Evolutionary conservation across 2,113 vertebrate species (phyloP).

Genomic region (Danionella cerebrum): DNA sequence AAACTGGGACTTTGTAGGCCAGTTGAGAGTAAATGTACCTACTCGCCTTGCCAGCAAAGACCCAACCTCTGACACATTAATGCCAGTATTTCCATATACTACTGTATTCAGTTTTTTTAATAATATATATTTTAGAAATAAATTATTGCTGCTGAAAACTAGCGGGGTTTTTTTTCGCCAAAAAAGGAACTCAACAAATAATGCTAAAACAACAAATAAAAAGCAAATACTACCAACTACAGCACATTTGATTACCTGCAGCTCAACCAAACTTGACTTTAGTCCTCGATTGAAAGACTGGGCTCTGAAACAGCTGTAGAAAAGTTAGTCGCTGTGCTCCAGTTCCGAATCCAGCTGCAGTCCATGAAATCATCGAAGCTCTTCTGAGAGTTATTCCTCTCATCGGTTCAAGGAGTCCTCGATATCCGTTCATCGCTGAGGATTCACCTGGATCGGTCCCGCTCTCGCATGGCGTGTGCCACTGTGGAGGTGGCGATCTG

Average conservation of each 20-base stretch:
- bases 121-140: no score
- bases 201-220: background rate
- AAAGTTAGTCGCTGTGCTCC: background rate
- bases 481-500: no score
- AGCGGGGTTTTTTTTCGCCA: no score
- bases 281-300: background rate
- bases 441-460: no score
- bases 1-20: slow-evolving; percentile 89
- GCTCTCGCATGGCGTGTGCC: no score
- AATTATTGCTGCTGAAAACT: no score
- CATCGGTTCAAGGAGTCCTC: no score
- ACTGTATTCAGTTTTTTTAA: background rate
- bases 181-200: background rate
- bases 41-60: slow-evolving; percentile 86
- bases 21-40: slow-evolving; percentile 64
- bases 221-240: background rate
- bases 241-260: slow-evolving; percentile 8
- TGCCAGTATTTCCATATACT: background rate
- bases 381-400: no score
- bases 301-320: background rate
- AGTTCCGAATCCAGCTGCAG: background rate
- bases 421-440: no score
- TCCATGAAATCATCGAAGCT: background rate
- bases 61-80: slow-evolving; percentile 68
- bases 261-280: background rate